A percentile compares a stretch with the other conserved stretches of the same genome.
Evolutionary conservation across 2,113 vertebrate genomes (phyloP).

Genomic region (Boulengerochromis microlepis): DNA sequence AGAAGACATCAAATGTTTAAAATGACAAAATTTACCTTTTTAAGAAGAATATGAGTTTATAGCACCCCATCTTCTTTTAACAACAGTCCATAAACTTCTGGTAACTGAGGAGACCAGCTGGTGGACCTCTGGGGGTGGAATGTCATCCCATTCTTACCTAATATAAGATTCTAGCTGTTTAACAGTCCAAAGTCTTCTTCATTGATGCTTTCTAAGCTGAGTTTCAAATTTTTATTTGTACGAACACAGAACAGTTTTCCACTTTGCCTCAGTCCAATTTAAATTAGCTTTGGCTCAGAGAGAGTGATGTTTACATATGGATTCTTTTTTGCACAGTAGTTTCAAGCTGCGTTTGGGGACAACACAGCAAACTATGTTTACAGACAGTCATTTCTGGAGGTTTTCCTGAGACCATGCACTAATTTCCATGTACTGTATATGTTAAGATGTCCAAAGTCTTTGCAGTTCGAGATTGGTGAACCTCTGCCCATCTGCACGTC

Average conservation of each 20-base stretch:
- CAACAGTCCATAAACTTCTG: background rate
- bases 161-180: background rate
- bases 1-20: accelerated
- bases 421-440: background rate
- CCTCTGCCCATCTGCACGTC: background rate
- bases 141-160: background rate
- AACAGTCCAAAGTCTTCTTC: background rate
- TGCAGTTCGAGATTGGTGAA: background rate
- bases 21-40: accelerated
- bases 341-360: background rate
- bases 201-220: accelerated
- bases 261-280: background rate
- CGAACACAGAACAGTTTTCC: background rate
- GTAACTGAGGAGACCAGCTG: background rate
- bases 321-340: background rate
- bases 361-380: background rate
- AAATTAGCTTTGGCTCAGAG: accelerated
- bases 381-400: background rate
- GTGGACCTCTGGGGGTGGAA: background rate
- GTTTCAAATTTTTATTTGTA: background rate
- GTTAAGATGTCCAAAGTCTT: background rate
- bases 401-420: background rate
- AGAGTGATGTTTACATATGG: accelerated
- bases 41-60: background rate
- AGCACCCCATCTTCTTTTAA: accelerated